A percentile compares a stretch with the other conserved stretches of the same genome.
These are phyloP conservation scores for Cheilosia soror DNA, from an alignment of 2,888 invertebrate genomes.

Conservation along the genomic window DNA sequence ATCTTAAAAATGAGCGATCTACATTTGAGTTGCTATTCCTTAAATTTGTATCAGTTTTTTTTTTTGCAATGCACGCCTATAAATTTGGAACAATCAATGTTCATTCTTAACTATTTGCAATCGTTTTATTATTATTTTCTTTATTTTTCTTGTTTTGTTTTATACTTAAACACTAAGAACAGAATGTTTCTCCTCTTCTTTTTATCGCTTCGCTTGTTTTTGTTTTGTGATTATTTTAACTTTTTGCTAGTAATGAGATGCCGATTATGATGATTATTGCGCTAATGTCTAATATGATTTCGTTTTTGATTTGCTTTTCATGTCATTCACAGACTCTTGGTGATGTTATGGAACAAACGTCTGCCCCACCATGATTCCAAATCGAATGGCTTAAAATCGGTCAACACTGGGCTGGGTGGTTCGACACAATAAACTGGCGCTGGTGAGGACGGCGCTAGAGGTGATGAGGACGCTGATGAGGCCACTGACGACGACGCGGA, in stretches of 20 bases:
- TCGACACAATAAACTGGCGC: conserved; percentile 88
- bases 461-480: conserved; percentile 76
- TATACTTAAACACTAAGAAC: conserved; percentile 66
- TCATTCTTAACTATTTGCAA: neutral
- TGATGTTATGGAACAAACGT: conserved; percentile 92
- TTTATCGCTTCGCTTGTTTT: conserved; percentile 21
- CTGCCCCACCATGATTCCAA: conserved; percentile 96
- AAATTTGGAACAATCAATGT: neutral
- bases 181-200: conserved; percentile 57
- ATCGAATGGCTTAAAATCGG: conserved; percentile 95
- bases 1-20: conserved; percentile 13
- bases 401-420: conserved; percentile 88
- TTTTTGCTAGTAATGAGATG: conserved; percentile 53
- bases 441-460: conserved; percentile 82
- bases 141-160: conserved; percentile 15
- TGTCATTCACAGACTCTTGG: conserved; percentile 88
- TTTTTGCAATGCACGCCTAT: neutral
- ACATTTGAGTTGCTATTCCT: neutral
- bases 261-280: conserved; percentile 45
- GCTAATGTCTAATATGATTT: conserved; percentile 44
- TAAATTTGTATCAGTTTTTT: conserved; percentile 8
- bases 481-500: conserved; percentile 78
- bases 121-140: neutral
- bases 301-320: conserved; percentile 3
- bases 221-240: conserved; percentile 10